Base-by-base conservation (phyloP, 2,888 invertebrate genomes). In the Drosophila phalerata region DNA sequence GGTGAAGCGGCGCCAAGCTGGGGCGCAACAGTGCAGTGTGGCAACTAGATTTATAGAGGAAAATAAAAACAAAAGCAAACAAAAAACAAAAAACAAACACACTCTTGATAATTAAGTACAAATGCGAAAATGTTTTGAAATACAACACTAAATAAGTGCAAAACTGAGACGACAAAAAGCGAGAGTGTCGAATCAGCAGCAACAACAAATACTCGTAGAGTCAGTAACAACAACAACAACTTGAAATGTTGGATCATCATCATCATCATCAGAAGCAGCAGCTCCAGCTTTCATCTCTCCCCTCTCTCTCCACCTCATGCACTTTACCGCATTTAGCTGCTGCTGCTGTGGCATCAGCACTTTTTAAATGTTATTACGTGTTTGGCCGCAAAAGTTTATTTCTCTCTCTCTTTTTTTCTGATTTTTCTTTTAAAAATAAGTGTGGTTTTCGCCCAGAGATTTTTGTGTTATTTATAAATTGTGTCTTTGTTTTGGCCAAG, bases 81-180 rank as follows among this genome's bases (percentile, higher is more conserved):
- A 55, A 60, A 45, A 53, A 51, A 65, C 17, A n/a, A 49, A 66
- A 61, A 53, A 43, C 38, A 47, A 0, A 30, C 30, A 28, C 77
- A 65, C 77, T 78, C 81, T 79, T 79, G 81, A 89, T 87, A 87
- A 88, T 88, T 85, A 87, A 88, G 86, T 85, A 87, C 82, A 89
- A 89, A 87, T 87, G 83, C 83, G 86, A 78, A 85, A 89, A 82
- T 79, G 76, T 85, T 77, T 64, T 76, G 69, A 65, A 76, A 82
- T 68, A 43, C 13, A 43, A 43, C 13, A 43, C 43, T 52, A 47
- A 69, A 57, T 34, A 60, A 51, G 51, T 53, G 40, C 28, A 58
- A 47, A 49, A 67, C 13, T 19, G 34, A 63, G 60, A 38, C 56
- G 45, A 64, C 73, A 77, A 86, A 76, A 83, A 86, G 69, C 69